These are phyloP conservation scores for Caenorhabditis becei DNA, from an alignment of 2,888 invertebrate species.

Conservation along the genomic window DNA sequence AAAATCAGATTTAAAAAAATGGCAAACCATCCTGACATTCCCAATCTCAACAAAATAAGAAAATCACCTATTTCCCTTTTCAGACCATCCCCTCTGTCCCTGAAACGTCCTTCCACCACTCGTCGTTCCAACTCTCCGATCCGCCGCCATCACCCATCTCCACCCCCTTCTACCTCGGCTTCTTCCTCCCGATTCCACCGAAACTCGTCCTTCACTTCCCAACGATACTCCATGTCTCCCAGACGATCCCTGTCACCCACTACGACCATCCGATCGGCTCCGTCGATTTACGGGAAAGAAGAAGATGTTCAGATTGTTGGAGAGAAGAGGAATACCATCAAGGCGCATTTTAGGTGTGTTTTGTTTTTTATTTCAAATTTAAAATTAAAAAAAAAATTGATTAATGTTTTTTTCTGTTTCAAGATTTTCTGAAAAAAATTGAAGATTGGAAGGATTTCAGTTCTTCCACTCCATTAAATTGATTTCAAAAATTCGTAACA, in stretches of 20 bases:
- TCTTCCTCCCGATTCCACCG: background rate
- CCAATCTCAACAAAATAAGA: too few relatives aligned
- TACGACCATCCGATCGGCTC: constrained; percentile 25
- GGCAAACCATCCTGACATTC: too few relatives aligned
- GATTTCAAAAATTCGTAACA: too few relatives aligned
- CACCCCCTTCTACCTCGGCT: background rate
- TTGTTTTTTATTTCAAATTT: background rate
- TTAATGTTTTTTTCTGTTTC: too few relatives aligned
- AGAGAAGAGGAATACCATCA: background rate
- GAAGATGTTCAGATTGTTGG: constrained; percentile 22
- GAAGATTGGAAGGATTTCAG: too few relatives aligned
- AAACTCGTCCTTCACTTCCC: background rate
- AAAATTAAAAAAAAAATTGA: background rate
- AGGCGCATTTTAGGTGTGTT: background rate
- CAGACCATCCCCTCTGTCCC: background rate
- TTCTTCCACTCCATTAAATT: too few relatives aligned
- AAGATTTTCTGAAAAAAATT: too few relatives aligned
- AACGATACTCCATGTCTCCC: constrained; percentile 10
- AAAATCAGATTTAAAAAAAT: too few relatives aligned
- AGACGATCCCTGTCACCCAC: constrained; percentile 24
- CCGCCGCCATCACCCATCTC: background rate
- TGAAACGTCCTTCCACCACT: background rate
- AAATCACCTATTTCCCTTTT: too few relatives aligned
- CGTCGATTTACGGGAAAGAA: constrained; percentile 8
- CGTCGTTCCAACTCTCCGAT: background rate